Conservation (phyloP, 2,113 vertebrate species). For the Pipra filicauda region DNA sequence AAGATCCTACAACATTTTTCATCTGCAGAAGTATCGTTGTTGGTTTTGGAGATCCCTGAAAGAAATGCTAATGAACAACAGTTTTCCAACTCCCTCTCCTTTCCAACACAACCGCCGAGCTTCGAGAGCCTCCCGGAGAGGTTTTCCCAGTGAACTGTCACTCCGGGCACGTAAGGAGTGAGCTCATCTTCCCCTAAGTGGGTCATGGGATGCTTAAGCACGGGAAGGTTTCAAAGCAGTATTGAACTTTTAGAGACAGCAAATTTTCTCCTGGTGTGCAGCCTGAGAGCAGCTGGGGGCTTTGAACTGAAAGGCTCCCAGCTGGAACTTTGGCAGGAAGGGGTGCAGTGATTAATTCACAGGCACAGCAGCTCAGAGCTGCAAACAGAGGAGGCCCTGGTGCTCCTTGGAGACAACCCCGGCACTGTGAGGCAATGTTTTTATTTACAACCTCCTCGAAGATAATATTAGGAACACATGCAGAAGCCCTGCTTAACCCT, state of each 20-base stretch:
- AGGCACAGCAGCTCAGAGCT: neutral
- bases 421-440: neutral
- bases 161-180: neutral
- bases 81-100: neutral
- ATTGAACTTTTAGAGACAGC: conserved; percentile 33
- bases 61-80: neutral
- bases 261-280: neutral
- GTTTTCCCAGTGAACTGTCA: neutral
- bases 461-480: neutral
- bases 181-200: conserved; percentile 8
- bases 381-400: neutral
- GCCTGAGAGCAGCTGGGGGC: conserved; percentile 5
- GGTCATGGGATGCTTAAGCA: conserved; percentile 1
- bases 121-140: conserved; percentile 30
- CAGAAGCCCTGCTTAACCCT: neutral
- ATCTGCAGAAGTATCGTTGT: conserved; percentile 25
- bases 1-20: neutral
- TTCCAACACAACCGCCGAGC: conserved; percentile 5
- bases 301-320: conserved; percentile 18
- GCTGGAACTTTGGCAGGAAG: neutral
- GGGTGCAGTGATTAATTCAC: neutral
- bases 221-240: neutral
- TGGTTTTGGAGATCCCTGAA: neutral
- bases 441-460: conserved; percentile 16
- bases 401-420: neutral